phyloP scores from a whole-genome alignment of 2,113 vertebrate genomes.

The Cyanocitta stelleri region DNA sequence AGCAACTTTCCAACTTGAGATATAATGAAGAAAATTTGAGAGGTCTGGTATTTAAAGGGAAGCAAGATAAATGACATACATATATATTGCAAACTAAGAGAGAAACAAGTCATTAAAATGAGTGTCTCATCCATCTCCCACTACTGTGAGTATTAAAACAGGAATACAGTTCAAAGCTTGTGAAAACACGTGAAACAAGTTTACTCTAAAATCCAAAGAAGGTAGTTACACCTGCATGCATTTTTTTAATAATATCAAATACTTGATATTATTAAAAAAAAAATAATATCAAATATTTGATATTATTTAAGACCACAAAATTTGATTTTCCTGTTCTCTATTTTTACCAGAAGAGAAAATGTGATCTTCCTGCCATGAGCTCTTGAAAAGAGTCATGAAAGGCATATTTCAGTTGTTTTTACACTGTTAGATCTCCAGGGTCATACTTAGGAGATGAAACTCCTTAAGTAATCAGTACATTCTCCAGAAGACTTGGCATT shows the following conservation, averaged over 20 bases:
- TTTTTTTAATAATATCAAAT: no score
- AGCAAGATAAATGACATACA: background rate
- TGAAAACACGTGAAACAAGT: background rate
- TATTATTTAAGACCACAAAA: background rate
- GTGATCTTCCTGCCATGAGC: background rate
- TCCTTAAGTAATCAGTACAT: background rate
- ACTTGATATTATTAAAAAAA: no score
- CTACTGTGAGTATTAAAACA: background rate
- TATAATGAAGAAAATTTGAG: background rate
- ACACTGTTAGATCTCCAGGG: background rate
- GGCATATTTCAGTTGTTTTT: background rate
- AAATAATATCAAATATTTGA: background rate
- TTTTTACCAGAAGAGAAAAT: background rate
- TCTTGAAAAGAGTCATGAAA: background rate
- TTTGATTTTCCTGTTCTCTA: background rate
- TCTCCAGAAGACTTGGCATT: background rate
- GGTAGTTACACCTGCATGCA: fast-evolving
- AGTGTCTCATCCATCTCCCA: background rate
- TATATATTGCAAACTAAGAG: background rate
- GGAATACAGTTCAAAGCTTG: background rate
- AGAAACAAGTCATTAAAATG: background rate
- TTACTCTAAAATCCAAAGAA: background rate
- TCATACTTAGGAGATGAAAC: background rate
- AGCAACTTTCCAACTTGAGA: background rate
- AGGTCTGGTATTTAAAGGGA: background rate